Conservation (phyloP, 2,113 vertebrate species). For the Micronycteris hirsuta region DNA sequence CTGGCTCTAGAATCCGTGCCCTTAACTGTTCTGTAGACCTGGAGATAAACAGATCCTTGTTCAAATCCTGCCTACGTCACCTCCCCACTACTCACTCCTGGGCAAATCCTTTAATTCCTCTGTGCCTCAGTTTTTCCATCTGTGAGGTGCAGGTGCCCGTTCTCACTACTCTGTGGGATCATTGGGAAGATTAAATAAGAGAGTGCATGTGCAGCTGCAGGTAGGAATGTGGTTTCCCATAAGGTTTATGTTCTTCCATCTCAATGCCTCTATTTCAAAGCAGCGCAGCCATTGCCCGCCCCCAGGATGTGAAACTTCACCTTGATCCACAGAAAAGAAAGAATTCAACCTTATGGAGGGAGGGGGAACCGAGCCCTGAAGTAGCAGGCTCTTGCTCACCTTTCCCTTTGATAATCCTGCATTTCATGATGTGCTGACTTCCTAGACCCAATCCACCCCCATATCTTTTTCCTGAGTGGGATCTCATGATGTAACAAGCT, state of each 20-base stretch:
- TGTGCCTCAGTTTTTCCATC: neutral
- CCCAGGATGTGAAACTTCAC: neutral
- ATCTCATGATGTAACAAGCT: neutral
- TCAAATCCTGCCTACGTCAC: neutral
- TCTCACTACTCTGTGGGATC: rapidly evolving
- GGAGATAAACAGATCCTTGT: neutral
- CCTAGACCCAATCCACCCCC: neutral
- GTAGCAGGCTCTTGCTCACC: neutral
- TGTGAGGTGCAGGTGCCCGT: neutral
- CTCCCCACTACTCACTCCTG: rapidly evolving
- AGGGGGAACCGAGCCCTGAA: neutral
- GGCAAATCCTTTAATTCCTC: neutral
- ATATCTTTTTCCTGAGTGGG: neutral
- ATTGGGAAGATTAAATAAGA: neutral
- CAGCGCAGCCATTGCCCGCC: neutral
- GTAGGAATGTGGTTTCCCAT: neutral
- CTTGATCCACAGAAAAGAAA: neutral
- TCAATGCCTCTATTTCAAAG: neutral
- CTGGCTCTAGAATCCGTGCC: neutral
- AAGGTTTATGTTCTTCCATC: neutral
- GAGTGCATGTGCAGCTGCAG: neutral
- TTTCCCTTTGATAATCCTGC: neutral
- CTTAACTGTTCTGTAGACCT: neutral
- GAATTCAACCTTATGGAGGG: neutral
- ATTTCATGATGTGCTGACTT: neutral